Evolutionary conservation across 2,797 vertebrate genomes (phyloP).

Genomic region (Trachops cirrhosus): DNA sequence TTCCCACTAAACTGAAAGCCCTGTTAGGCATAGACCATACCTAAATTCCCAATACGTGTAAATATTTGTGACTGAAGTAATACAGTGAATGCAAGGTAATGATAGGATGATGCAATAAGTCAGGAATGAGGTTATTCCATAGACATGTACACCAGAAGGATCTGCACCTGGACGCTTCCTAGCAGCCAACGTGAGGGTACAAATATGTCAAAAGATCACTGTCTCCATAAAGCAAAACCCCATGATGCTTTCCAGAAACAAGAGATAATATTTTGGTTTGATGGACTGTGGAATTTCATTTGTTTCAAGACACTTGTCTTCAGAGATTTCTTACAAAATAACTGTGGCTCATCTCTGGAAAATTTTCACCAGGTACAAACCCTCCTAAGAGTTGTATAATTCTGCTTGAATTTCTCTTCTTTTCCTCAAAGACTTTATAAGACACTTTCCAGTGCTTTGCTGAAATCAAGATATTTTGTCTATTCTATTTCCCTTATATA

Average conservation of each 20-base stretch:
- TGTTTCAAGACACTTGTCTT: background rate
- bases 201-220: background rate
- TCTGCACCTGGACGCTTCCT: background rate
- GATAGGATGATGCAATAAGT: background rate
- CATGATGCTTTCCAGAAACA: background rate
- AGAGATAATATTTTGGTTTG: background rate
- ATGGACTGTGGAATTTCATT: background rate
- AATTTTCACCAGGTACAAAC: background rate
- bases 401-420: background rate
- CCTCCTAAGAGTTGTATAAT: background rate
- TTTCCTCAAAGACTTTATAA: background rate
- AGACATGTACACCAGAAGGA: background rate
- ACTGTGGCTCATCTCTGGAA: background rate
- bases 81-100: background rate
- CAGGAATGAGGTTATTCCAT: background rate
- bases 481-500: background rate
- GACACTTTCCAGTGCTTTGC: background rate
- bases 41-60: background rate
- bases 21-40: background rate
- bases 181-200: background rate
- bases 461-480: slow-evolving; percentile 34
- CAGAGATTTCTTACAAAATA: background rate
- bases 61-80: background rate
- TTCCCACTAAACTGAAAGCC: background rate
- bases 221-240: background rate